phyloP scores from a whole-genome alignment of 2,888 invertebrate species.

The Papilio demoleus region DNA sequence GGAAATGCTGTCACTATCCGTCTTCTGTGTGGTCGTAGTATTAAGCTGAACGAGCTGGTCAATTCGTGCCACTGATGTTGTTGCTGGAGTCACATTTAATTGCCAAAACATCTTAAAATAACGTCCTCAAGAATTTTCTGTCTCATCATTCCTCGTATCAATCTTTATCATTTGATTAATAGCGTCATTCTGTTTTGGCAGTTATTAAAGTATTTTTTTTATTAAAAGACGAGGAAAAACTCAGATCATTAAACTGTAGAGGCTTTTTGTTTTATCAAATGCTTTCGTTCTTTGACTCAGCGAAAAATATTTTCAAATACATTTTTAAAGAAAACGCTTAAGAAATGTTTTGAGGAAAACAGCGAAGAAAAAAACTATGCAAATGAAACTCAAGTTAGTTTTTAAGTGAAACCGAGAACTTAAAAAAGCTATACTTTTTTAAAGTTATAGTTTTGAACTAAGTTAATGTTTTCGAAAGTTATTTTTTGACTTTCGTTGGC shows the following conservation, averaged over 20 bases:
- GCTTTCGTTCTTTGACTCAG: conserved; percentile 5
- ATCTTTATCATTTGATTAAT: conserved; percentile 29
- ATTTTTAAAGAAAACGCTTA: neutral
- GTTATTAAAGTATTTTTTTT: conserved; percentile 22
- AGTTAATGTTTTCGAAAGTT: too few species aligned
- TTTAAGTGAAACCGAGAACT: too few species aligned
- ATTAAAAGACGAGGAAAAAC: neutral
- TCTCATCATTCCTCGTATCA: neutral
- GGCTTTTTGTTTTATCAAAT: conserved; percentile 29
- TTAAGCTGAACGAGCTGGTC: too few species aligned
- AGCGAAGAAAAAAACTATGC: neutral
- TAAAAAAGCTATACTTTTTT: too few species aligned
- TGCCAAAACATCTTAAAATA: neutral
- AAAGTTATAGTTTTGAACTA: too few species aligned
- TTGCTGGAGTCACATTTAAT: too few species aligned
- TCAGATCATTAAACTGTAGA: conserved; percentile 17
- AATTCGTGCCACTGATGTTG: too few species aligned
- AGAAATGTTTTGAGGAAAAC: neutral
- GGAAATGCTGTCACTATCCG: too few species aligned
- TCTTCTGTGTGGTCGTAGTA: too few species aligned
- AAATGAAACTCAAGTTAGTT: neutral
- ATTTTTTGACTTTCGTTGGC: too few species aligned
- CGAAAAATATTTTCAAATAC: conserved; percentile 17
- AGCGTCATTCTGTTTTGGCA: conserved; percentile 18
- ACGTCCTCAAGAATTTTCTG: neutral